Percentiles rank a stretch among this genome's conserved stretches.
Conservation (phyloP, 2,797 vertebrate genomes). For the Notoglanidium macrostoma region DNA sequence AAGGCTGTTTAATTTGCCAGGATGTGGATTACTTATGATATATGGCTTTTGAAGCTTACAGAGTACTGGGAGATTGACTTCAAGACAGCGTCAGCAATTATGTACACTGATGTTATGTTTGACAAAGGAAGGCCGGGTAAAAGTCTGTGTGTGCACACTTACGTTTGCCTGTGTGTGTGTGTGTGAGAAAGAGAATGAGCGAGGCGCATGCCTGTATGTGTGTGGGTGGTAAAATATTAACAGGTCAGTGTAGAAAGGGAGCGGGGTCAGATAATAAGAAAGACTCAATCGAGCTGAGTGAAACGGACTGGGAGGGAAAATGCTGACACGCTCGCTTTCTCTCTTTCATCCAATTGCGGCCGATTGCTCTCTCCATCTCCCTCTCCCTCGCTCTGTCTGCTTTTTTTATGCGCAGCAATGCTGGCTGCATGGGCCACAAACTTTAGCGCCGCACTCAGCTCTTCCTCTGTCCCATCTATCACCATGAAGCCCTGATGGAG, state of each 20-base stretch:
- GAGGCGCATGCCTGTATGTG: slow-evolving; percentile 33
- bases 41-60: not conserved
- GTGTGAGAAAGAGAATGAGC: not conserved
- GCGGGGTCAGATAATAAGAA: slow-evolving; percentile 78
- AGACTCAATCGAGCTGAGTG: slow-evolving; percentile 77
- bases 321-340: slow-evolving; percentile 69
- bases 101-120: slow-evolving; percentile 37
- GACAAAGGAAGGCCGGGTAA: slow-evolving; percentile 16
- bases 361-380: slow-evolving; percentile 45
- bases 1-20: slow-evolving; percentile 19
- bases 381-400: slow-evolving; percentile 52
- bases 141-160: not conserved
- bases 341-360: slow-evolving; percentile 49
- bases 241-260: slow-evolving; percentile 73
- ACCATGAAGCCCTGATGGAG: slow-evolving; percentile 62
- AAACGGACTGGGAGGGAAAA: slow-evolving; percentile 75
- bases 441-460: slow-evolving; percentile 65
- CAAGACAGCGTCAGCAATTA: slow-evolving; percentile 44
- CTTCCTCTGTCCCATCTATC: slow-evolving; percentile 69
- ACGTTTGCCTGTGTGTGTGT: slow-evolving; percentile 12
- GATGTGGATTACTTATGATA: slow-evolving; percentile 26
- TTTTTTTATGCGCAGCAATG: slow-evolving; percentile 68
- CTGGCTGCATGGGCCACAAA: slow-evolving; percentile 75
- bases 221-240: slow-evolving; percentile 79
- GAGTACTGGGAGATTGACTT: slow-evolving; percentile 10